These are phyloP conservation scores for Trichogramma pretiosum DNA, from an alignment of 1,140 invertebrate species.

Conservation along the genomic window DNA sequence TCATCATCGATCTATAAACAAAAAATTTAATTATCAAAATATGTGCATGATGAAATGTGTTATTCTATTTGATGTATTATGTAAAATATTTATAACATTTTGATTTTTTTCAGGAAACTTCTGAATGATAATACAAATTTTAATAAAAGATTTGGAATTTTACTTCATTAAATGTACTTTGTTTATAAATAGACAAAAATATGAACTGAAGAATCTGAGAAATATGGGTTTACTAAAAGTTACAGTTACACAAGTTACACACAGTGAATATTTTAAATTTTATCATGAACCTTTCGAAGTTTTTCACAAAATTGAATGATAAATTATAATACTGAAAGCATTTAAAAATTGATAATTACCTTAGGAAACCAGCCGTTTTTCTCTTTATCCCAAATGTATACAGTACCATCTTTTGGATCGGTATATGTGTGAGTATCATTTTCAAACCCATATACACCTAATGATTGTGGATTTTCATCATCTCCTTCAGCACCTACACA, in stretches of 20 bases:
- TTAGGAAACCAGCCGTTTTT: constrained; percentile 95
- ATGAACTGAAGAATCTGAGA: too few species aligned
- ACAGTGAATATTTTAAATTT: too few species aligned
- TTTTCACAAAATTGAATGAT: constrained; percentile 1
- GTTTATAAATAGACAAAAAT: too few species aligned
- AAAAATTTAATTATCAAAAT: not conserved
- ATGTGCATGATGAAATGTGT: too few species aligned
- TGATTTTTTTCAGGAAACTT: too few species aligned
- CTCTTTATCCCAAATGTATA: constrained; percentile 82
- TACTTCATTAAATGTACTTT: too few species aligned
- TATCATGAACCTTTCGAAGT: too few species aligned
- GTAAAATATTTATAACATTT: too few species aligned
- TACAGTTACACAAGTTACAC: too few species aligned
- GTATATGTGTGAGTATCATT: constrained; percentile 72
- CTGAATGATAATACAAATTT: too few species aligned
- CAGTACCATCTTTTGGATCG: constrained; percentile 75
- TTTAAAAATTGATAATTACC: constrained; percentile 37
- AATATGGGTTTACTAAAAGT: not conserved
- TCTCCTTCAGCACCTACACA: constrained; percentile 53
- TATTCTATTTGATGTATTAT: too few species aligned
- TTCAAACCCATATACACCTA: constrained; percentile 57
- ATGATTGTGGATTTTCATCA: constrained; percentile 23
- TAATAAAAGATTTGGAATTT: too few species aligned
- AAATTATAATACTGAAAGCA: constrained; percentile 5
- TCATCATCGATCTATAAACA: constrained; percentile 82